Base-by-base conservation (phyloP, 2,888 invertebrate genomes). In the Magallana nippona region DNA sequence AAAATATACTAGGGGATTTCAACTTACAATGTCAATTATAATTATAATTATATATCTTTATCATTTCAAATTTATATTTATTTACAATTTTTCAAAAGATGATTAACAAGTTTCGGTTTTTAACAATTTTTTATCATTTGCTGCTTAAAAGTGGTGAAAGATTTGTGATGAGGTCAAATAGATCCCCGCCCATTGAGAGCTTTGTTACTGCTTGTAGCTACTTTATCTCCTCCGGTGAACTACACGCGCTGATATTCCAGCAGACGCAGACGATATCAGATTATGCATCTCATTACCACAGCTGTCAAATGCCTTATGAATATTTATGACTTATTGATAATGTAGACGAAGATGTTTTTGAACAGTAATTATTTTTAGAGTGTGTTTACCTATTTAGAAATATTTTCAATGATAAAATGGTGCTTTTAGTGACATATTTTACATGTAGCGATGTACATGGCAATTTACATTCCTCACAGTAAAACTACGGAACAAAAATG, bases 201-300 rank as follows among this genome's bases (percentile, higher is more conserved):
- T 27, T 71, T 71, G 27, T 27, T 27, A 71, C 32, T 27, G 71
- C 71, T 71, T 71, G 13, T 22, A 71, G 32, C 71, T 27, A 71
- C 22, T 71, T 71, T 71, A 71, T 71, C 71, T 71, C 22, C 71
- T 27, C 32, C 71, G 13, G 19, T 22, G 27, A 71, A 71, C 44
- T 71, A 71, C 71, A 71, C 71, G 71, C 22, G 71, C 32, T 71
- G 22, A 71, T 71, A 27, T 71, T 71, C 60, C 71, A 71, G 71
- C 71, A 71, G 71, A 71, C 71, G 71, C 71, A 71, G 71, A 71
- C 71, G 71, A 71, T 71, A 71, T 71, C 71, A 27, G 27, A 71
- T 71, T 71, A 71, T 71, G 71, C 71, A 71, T 71, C 71, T 71
- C 71, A 71, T 71, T 71, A 71, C 22, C 71, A 71, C 71, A 71